phyloP scores from a whole-genome alignment of 2,113 vertebrate species.

The Sisor rabdophorus region DNA sequence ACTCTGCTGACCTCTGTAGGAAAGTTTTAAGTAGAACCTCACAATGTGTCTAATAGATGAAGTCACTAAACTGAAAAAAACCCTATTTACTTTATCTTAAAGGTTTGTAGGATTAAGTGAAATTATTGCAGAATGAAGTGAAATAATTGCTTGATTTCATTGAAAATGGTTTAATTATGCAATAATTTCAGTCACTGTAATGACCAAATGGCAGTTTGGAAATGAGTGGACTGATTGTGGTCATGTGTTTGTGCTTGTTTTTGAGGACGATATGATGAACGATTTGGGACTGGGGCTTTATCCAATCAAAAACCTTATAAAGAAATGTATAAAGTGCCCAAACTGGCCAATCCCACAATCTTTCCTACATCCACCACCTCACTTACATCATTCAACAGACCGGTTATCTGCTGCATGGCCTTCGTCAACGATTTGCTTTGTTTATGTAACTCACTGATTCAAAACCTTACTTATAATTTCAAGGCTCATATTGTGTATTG shows the following conservation, averaged over 20 bases:
- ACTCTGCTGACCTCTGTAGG: slow-evolving; percentile 1
- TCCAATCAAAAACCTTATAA: too few relatives aligned
- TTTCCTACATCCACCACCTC: background rate
- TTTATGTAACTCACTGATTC: background rate
- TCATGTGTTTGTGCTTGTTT: background rate
- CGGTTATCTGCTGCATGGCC: background rate
- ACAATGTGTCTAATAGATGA: too few relatives aligned
- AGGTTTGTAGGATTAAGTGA: too few relatives aligned
- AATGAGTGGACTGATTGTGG: background rate
- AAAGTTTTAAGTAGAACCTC: background rate
- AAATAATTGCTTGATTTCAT: too few relatives aligned
- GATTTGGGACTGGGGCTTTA: too few relatives aligned
- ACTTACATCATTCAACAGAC: background rate
- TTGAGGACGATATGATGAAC: background rate
- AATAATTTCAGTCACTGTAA: background rate
- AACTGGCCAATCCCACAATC: background rate
- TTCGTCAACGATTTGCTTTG: background rate
- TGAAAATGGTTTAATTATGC: too few relatives aligned
- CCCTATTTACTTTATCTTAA: too few relatives aligned
- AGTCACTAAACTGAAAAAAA: too few relatives aligned
- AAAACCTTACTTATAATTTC: background rate
- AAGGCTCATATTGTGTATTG: background rate
- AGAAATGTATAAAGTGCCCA: too few relatives aligned
- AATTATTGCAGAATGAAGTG: too few relatives aligned
- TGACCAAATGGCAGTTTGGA: background rate